phyloP scores from a whole-genome alignment of 2,888 invertebrate species.

The Hedya salicella region DNA sequence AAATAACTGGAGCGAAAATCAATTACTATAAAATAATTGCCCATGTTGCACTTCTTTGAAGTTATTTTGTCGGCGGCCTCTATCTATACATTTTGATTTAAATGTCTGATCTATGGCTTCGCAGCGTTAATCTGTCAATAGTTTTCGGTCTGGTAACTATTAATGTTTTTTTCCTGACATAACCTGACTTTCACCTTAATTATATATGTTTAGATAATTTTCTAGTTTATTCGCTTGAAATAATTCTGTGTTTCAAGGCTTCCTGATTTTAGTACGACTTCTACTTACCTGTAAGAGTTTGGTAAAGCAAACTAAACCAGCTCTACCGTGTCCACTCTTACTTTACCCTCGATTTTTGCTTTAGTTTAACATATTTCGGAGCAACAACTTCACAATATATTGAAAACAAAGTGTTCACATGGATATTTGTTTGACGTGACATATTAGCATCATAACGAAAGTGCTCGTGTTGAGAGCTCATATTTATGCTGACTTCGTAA shows the following conservation, averaged over 20 bases:
- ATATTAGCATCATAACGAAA: neutral
- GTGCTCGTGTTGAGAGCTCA: neutral
- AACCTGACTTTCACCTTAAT: slow-evolving; percentile 26
- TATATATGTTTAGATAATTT: slow-evolving; percentile 17
- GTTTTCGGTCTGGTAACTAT: slow-evolving; percentile 20
- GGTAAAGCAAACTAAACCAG: no score
- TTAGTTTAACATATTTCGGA: neutral
- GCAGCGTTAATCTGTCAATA: slow-evolving; percentile 11
- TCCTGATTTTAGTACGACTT: no score
- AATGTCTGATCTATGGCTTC: slow-evolving; percentile 17
- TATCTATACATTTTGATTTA: slow-evolving; percentile 9
- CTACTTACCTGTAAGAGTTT: no score
- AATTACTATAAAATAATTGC: no score
- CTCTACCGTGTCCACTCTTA: no score
- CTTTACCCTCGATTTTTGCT: no score
- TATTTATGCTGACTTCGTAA: slow-evolving; percentile 20
- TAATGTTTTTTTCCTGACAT: slow-evolving; percentile 1
- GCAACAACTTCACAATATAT: neutral
- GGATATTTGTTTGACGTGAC: neutral
- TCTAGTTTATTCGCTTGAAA: no score
- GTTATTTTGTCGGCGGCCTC: neutral
- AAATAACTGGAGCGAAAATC: no score
- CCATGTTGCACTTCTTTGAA: neutral
- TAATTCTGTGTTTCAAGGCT: no score
- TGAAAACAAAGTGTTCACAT: neutral